These are phyloP conservation scores for Nothoprocta pentlandii DNA, from an alignment of 2,113 vertebrate genomes.

Conservation along the genomic window DNA sequence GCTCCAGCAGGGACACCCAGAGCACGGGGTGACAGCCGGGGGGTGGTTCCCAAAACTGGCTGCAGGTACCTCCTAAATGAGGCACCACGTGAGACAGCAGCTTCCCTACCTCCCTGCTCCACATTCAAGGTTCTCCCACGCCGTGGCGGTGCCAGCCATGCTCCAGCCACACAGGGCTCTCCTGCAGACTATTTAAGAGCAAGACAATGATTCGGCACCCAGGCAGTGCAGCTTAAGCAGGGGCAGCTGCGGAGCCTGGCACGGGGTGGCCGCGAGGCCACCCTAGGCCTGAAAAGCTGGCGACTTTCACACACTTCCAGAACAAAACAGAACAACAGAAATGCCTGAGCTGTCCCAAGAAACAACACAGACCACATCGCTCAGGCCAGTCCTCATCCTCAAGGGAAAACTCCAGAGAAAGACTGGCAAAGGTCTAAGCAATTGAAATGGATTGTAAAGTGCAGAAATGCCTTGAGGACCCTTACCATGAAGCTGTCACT, in stretches of 20 bases:
- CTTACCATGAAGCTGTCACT: slow-evolving; percentile 58
- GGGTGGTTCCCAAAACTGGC: background rate
- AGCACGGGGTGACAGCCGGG: too few species aligned
- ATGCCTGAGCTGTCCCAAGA: slow-evolving; percentile 50
- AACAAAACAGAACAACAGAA: slow-evolving; percentile 35
- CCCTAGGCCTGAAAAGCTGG: background rate
- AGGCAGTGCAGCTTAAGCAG: background rate
- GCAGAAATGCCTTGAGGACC: background rate
- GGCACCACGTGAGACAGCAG: fast-evolving
- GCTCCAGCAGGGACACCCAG: too few species aligned
- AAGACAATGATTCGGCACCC: background rate
- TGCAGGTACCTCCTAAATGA: background rate
- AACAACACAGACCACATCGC: background rate
- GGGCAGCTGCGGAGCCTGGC: slow-evolving; percentile 8
- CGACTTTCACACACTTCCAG: slow-evolving; percentile 20
- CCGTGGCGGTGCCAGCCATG: background rate
- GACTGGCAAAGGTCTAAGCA: slow-evolving; percentile 3
- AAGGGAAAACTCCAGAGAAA: background rate
- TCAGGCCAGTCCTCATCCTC: background rate
- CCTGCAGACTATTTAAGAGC: background rate
- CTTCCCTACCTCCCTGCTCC: background rate
- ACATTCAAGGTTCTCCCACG: background rate
- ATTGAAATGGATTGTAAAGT: background rate
- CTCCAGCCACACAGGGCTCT: background rate
- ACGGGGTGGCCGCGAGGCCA: slow-evolving; percentile 36